phyloP scores from a whole-genome alignment of 2,888 invertebrate genomes.

The Homarus gammarus region DNA sequence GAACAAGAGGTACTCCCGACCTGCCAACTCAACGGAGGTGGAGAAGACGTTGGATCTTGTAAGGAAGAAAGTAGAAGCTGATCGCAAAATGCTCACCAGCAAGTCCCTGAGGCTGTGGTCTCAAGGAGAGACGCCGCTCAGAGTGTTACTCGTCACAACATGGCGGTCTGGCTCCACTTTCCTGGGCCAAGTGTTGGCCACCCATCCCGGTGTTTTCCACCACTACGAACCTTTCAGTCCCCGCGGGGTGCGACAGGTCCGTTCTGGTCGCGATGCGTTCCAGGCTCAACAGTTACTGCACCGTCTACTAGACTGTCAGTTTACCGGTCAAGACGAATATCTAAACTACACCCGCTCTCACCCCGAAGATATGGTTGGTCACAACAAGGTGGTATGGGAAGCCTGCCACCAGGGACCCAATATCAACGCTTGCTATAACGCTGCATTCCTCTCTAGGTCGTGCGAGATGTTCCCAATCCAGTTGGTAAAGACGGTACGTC shows the following conservation, averaged over 20 bases:
- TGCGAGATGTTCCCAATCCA: slow-evolving; percentile 77
- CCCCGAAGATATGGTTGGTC: slow-evolving; percentile 69
- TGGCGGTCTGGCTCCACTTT: slow-evolving; percentile 77
- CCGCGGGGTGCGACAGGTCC: slow-evolving; percentile 76
- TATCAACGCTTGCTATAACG: slow-evolving; percentile 86
- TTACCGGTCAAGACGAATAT: slow-evolving; percentile 64
- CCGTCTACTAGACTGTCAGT: slow-evolving; percentile 68
- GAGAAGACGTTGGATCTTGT: slow-evolving; percentile 51
- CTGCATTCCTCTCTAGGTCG: slow-evolving; percentile 79
- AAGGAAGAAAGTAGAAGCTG: slow-evolving; percentile 45
- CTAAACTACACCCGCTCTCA: slow-evolving; percentile 68
- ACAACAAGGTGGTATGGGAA: slow-evolving; percentile 78
- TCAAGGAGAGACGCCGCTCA: slow-evolving; percentile 79
- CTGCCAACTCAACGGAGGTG: slow-evolving; percentile 64
- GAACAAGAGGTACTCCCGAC: background rate
- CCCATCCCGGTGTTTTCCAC: slow-evolving; percentile 77
- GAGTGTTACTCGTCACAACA: slow-evolving; percentile 76
- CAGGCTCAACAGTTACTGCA: slow-evolving; percentile 71
- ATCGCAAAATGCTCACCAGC: slow-evolving; percentile 87
- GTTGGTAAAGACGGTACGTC: slow-evolving; percentile 77
- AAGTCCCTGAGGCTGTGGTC: slow-evolving; percentile 84
- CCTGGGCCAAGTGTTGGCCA: slow-evolving; percentile 76
- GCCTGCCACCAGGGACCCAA: slow-evolving; percentile 88
- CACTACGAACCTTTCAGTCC: slow-evolving; percentile 77
- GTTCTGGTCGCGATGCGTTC: slow-evolving; percentile 73